phyloP scores from a whole-genome alignment of 2,888 invertebrate genomes.

The Notodonta dromedarius region DNA sequence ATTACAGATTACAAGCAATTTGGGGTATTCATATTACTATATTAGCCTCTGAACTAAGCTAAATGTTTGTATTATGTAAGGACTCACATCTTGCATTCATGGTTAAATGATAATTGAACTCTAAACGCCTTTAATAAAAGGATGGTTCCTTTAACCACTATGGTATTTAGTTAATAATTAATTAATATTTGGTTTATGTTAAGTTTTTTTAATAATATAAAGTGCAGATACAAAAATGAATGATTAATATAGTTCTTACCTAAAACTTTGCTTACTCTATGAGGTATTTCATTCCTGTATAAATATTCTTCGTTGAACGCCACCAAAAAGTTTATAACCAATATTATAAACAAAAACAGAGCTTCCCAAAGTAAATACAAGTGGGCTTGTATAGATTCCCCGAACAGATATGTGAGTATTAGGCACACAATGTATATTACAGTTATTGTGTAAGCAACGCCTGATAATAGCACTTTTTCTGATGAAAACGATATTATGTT shows the following conservation, averaged over 20 bases:
- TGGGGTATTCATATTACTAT: no score
- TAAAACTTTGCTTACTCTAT: slow-evolving; percentile 75
- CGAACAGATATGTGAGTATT: slow-evolving; percentile 70
- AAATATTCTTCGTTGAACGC: slow-evolving; percentile 78
- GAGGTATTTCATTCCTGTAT: slow-evolving; percentile 82
- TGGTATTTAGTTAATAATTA: no score
- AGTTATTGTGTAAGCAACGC: slow-evolving; percentile 75
- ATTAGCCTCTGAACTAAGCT: no score
- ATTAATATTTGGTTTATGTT: no score
- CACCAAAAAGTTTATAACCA: slow-evolving; percentile 71
- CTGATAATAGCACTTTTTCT: slow-evolving; percentile 73
- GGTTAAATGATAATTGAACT: no score
- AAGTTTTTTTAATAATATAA: no score
- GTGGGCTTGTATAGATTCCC: slow-evolving; percentile 71
- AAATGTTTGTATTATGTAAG: no score
- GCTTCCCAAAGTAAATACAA: slow-evolving; percentile 74
- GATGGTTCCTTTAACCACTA: no score
- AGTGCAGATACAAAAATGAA: background rate
- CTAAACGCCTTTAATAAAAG: no score
- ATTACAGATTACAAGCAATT: no score
- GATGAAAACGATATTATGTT: slow-evolving; percentile 78
- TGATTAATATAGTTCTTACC: slow-evolving; percentile 55
- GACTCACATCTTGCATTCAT: no score
- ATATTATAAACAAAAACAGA: slow-evolving; percentile 69
- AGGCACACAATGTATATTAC: slow-evolving; percentile 69